Base-by-base conservation (phyloP, 2,888 invertebrate genomes). In the Pollenia labialis region DNA sequence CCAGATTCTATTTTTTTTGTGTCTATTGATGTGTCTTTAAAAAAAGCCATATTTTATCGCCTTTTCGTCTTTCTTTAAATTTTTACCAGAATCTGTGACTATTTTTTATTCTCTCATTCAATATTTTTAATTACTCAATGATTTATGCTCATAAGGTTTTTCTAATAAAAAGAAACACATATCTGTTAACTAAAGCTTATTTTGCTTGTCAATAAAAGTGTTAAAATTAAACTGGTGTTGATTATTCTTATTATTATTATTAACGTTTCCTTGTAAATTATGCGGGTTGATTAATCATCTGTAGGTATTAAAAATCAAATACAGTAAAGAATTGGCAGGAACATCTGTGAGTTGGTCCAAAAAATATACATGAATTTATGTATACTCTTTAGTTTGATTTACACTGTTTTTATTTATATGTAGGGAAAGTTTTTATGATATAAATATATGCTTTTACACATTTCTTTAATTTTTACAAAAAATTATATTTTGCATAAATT, bases 181-280 rank as follows among this genome's bases (percentile, higher is more conserved):
- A 32, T 56, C 40, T 40, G 69, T 44, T 68, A 69, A 76, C 56
- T 69, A 68, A 50, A 75, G 81, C 80, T 85, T 85, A 75, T 81
- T 85, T 72, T 56, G 50, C 60, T 18, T 75, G 60, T 68, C 64
- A 54, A 56, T 72, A 64, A 23, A 72, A 62, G 54, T 72, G 69
- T 6, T 64, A 46, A 46, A 46, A 76, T 54, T 4, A 8, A 44
- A 18, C 12, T 68, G 52, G 7, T 54, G 32, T 54, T 44, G 23
- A 12, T 44, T 23, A 23, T 23, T 23, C 11, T 42, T 32, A 3
- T 32, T 32, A 32, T 32, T 32, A 60, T 2, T 44, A 18, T 72
- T 71, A 42, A 10, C 42, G 62, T 42, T 58, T 68, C 54, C 56
- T 44, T 72, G 23, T 46, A 72, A 62, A 40, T 64, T 66, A 81